A percentile compares a stretch with the other conserved stretches of the same genome.
Conservation (phyloP, 2,797 vertebrate genomes). For the Gobio occitaniae region DNA sequence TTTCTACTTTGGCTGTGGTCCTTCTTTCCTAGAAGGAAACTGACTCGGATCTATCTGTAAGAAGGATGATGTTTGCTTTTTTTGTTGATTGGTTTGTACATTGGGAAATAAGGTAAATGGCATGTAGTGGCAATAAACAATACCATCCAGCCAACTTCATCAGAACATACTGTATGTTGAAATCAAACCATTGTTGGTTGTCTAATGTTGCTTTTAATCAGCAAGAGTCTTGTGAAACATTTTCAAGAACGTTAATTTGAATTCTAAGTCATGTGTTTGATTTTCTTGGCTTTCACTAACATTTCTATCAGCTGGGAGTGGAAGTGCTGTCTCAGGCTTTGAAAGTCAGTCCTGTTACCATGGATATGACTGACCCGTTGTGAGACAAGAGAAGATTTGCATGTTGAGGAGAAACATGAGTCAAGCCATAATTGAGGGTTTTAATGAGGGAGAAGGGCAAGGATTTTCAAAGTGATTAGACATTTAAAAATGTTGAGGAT, state of each 20-base stretch:
- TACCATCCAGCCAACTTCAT: not conserved
- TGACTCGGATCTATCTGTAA: not conserved
- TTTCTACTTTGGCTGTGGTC: constrained; percentile 43
- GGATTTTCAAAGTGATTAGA: not conserved
- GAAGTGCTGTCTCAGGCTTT: constrained; percentile 24
- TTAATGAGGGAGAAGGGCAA: not conserved
- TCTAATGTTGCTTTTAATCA: not conserved
- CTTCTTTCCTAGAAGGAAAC: constrained; percentile 31
- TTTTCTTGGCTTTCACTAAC: constrained; percentile 20
- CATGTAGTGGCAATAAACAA: not conserved
- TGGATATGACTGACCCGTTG: constrained; percentile 52
- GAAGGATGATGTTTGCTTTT: not conserved
- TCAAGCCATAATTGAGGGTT: constrained; percentile 6
- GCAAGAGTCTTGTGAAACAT: not conserved
- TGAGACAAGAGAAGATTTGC: constrained; percentile 26
- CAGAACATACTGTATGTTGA: not conserved
- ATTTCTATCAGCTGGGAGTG: constrained; percentile 12
- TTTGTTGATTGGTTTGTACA: constrained; percentile 10
- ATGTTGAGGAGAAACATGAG: constrained; percentile 32
- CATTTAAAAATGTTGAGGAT: too few relatives aligned
- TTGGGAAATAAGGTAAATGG: not conserved
- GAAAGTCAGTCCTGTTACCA: constrained; percentile 52
- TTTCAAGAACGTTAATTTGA: not conserved
- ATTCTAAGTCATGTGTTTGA: not conserved
- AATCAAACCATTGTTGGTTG: not conserved